Percentiles rank a stretch among this genome's conserved stretches.
These are phyloP conservation scores for Diadegma fenestrale DNA, from an alignment of 2,888 invertebrate genomes.

Conservation along the genomic window DNA sequence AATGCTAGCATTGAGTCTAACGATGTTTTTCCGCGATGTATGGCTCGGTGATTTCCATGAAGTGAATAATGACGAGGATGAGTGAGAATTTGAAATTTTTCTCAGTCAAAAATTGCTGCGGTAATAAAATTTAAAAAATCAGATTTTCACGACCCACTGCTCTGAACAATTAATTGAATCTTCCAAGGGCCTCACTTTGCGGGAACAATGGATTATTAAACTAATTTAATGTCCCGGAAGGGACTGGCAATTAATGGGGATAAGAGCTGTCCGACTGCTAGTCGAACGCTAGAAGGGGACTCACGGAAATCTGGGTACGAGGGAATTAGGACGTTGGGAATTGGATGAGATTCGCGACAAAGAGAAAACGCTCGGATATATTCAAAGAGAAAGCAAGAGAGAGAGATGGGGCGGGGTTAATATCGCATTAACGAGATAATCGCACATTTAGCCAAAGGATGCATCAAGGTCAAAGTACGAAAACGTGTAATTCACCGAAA, in stretches of 20 bases:
- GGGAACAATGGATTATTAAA: constrained; percentile 18
- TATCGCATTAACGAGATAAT: constrained; percentile 73
- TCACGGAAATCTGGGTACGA: not conserved
- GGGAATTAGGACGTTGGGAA: constrained; percentile 13
- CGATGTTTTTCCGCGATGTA: not conserved
- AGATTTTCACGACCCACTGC: not conserved
- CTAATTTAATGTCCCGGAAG: constrained; percentile 20
- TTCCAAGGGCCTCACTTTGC: not conserved
- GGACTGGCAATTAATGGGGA: constrained; percentile 11
- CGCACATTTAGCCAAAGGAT: constrained; percentile 69
- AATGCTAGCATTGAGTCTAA: not conserved
- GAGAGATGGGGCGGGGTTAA: constrained; percentile 36
- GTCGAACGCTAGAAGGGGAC: not conserved
- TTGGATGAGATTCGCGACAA: constrained; percentile 22
- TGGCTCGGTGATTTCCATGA: not conserved
- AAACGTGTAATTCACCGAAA: constrained; percentile 48
- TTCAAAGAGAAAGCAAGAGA: not conserved
- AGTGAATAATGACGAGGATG: not conserved
- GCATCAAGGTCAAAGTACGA: constrained; percentile 24
- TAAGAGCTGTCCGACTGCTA: constrained; percentile 8
- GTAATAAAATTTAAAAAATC: not conserved
- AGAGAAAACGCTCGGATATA: not conserved
- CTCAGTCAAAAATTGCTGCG: not conserved
- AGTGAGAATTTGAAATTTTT: not conserved
- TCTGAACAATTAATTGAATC: not conserved